These are phyloP conservation scores for Macquaria ambigua DNA, from an alignment of 2,113 vertebrate genomes.

Conservation along the genomic window DNA sequence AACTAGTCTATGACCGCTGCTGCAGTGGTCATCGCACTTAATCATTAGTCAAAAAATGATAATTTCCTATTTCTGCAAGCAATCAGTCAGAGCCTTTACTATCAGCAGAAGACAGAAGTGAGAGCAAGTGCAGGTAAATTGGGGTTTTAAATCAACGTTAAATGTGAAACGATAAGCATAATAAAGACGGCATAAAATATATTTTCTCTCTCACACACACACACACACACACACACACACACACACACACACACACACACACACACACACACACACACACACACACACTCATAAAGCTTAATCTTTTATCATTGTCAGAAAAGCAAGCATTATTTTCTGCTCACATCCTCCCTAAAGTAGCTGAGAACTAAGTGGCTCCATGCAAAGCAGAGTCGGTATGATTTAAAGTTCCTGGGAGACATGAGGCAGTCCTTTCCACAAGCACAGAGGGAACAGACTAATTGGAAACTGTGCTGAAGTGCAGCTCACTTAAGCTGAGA, in stretches of 20 bases:
- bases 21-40: background rate
- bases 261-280: background rate
- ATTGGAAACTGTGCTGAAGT: slow-evolving; percentile 34
- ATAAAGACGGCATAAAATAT: background rate
- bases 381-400: slow-evolving; percentile 9
- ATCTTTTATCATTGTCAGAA: slow-evolving; percentile 21
- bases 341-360: background rate
- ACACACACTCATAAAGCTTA: too few relatives aligned
- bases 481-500: slow-evolving; percentile 17
- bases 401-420: slow-evolving; percentile 41
- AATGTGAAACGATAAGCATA: background rate
- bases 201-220: background rate
- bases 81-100: background rate
- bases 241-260: too few relatives aligned
- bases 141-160: background rate
- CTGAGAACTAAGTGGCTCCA: slow-evolving; percentile 10
- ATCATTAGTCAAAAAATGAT: background rate
- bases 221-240: too few relatives aligned
- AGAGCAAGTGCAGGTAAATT: background rate
- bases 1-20: background rate
- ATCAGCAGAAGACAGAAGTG: background rate
- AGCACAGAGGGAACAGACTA: slow-evolving; percentile 17
- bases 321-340: slow-evolving; percentile 12
- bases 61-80: background rate
- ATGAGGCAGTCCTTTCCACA: background rate